Evolutionary conservation across 2,797 vertebrate species (phyloP).

Genomic region (Serranus cabrilla): DNA sequence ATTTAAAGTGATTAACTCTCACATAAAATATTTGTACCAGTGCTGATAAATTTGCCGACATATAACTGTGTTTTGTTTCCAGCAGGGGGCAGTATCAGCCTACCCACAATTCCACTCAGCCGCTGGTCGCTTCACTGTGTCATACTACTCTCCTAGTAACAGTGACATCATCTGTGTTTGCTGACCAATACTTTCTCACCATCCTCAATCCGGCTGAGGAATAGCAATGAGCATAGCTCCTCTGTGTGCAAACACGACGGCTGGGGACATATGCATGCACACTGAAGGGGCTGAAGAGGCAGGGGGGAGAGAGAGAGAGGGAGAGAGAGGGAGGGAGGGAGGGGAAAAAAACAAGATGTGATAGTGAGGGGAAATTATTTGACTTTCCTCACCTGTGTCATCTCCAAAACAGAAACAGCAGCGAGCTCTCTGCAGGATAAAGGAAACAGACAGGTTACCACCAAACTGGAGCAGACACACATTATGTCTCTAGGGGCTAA

Average conservation of each 20-base stretch:
- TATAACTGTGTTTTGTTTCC: constrained; percentile 31
- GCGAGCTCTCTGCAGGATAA: constrained; percentile 90
- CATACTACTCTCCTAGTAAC: constrained; percentile 82
- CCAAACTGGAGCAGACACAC: background rate
- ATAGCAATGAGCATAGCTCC: constrained; percentile 67
- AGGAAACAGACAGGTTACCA: constrained; percentile 47
- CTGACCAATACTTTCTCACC: constrained; percentile 83
- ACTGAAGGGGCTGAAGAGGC: constrained; percentile 13
- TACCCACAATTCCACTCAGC: constrained; percentile 16
- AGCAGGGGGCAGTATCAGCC: constrained; percentile 73
- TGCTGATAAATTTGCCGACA: background rate
- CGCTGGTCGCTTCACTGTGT: constrained; percentile 51
- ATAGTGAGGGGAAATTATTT: constrained; percentile 17
- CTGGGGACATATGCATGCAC: constrained; percentile 38
- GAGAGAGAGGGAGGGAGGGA: background rate
- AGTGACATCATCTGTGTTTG: constrained; percentile 84
- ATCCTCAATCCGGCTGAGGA: constrained; percentile 63
- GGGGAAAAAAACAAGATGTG: background rate
- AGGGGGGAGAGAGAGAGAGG: background rate
- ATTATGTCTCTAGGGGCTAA: background rate
- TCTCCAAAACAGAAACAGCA: constrained; percentile 95
- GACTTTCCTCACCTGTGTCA: constrained; percentile 87
- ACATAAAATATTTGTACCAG: background rate
- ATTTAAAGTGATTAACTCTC: background rate
- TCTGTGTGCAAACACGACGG: constrained; percentile 46